Conservation (phyloP, 2,797 vertebrate genomes). For the Euphonia xanthogaster region DNA sequence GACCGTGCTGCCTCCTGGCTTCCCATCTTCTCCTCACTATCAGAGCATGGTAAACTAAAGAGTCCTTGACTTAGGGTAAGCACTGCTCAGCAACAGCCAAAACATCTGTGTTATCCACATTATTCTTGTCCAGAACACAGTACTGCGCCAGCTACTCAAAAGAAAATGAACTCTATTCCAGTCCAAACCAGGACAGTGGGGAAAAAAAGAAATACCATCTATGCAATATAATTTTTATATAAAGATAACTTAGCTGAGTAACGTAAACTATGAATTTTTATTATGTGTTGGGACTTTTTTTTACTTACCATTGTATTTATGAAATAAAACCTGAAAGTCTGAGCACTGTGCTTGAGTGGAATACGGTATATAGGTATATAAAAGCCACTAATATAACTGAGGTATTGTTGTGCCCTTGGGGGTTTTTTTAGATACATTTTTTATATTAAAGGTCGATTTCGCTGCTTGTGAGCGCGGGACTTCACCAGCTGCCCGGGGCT, state of each 20-base stretch:
- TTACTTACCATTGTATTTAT: not conserved
- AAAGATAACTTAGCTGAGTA: not conserved
- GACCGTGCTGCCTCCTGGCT: not conserved
- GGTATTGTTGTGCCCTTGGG: not conserved
- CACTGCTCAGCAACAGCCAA: not conserved
- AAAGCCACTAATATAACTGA: not conserved
- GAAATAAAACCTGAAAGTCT: not conserved
- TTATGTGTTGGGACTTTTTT: not conserved
- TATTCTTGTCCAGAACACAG: not conserved
- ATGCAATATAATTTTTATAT: not conserved
- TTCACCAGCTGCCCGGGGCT: not conserved
- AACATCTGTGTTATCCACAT: not conserved
- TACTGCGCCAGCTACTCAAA: not conserved
- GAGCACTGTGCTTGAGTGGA: not conserved
- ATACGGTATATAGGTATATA: not conserved
- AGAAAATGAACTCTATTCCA: not conserved
- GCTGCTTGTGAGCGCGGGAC: accelerated
- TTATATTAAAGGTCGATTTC: not conserved
- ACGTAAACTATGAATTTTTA: not conserved
- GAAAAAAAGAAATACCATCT: not conserved
- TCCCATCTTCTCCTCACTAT: not conserved
- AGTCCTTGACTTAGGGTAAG: not conserved
- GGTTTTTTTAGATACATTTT: accelerated
- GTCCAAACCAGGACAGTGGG: not conserved
- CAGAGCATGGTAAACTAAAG: not conserved